These are phyloP conservation scores for Tenthredo notha DNA, from an alignment of 2,888 invertebrate species.

Conservation along the genomic window DNA sequence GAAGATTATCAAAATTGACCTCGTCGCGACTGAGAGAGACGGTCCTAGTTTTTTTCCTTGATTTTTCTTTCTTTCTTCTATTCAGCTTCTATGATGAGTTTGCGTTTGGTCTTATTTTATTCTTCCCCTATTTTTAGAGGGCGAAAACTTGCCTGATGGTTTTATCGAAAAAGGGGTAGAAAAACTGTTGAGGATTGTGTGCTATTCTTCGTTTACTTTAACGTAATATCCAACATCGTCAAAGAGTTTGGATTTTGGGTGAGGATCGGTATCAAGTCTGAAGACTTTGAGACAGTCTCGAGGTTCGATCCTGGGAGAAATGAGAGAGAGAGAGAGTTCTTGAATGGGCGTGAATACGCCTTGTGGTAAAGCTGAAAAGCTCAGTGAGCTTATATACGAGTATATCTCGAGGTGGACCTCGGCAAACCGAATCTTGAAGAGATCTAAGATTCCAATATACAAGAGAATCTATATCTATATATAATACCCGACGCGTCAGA, in stretches of 20 bases:
- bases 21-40: neutral
- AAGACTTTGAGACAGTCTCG: neutral
- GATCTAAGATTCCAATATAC: conserved; percentile 41
- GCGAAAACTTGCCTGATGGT: neutral
- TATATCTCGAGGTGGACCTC: conserved; percentile 15
- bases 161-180: neutral
- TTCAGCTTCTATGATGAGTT: neutral
- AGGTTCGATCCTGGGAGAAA: neutral
- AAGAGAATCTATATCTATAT: neutral
- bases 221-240: neutral
- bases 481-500: conserved; percentile 3
- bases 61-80: neutral
- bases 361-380: conserved; percentile 27
- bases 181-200: neutral
- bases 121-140: neutral
- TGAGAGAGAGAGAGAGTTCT: neutral
- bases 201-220: neutral
- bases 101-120: neutral
- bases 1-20: conserved; percentile 36
- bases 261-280: neutral
- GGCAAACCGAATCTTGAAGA: conserved; percentile 16
- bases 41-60: neutral
- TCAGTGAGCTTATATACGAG: conserved; percentile 22
- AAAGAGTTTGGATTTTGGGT: neutral
- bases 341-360: conserved; percentile 14